phyloP scores from a whole-genome alignment of 2,797 vertebrate species.

The Ptychobarbus kaznakovi region DNA sequence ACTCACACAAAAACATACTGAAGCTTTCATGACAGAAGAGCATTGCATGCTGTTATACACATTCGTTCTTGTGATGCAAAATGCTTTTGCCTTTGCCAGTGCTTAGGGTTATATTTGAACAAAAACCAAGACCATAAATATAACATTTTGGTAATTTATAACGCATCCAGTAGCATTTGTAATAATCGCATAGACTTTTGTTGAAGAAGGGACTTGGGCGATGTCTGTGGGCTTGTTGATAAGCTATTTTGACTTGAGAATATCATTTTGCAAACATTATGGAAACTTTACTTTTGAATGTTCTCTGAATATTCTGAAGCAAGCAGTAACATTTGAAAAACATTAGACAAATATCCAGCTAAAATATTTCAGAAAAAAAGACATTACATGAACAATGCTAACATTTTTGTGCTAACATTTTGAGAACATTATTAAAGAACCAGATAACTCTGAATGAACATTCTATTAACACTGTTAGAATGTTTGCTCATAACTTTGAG shows the following conservation, averaged over 20 bases:
- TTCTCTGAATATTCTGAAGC: neutral
- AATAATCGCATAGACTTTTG: neutral
- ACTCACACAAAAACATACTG: constrained; percentile 39
- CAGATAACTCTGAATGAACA: neutral
- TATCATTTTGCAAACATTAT: neutral
- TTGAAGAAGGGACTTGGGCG: neutral
- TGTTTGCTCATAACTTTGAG: neutral
- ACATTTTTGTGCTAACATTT: no score
- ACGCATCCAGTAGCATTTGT: neutral
- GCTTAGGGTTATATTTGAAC: neutral
- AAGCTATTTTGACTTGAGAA: neutral
- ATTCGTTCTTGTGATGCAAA: neutral
- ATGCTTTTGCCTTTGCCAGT: neutral
- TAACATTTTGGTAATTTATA: neutral
- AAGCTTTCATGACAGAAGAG: neutral
- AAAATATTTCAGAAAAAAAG: neutral
- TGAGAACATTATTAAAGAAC: no score
- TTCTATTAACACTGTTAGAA: neutral
- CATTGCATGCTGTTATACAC: neutral
- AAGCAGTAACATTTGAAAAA: neutral
- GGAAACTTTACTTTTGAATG: neutral
- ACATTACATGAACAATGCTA: neutral
- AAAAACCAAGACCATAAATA: neutral
- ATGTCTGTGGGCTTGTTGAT: neutral
- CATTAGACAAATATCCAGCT: neutral